Evolutionary conservation across 2,797 vertebrate species (phyloP), one percentile per base, ranked within the genome.

Genomic region (Odontamblyopus lacepedii): DNA sequence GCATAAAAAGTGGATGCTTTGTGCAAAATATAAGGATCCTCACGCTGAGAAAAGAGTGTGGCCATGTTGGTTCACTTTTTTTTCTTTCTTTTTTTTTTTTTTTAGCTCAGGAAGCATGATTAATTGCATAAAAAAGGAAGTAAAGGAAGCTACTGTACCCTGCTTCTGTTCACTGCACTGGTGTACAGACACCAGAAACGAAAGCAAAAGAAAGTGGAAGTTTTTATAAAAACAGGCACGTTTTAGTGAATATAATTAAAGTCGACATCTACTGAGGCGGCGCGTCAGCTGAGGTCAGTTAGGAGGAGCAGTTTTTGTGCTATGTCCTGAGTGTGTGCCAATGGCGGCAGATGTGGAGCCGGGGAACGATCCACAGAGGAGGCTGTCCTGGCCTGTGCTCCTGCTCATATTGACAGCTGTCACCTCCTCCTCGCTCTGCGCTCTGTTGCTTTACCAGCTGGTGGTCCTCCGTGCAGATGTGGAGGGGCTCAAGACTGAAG

Each of bases 401-500:
- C 80, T 94, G 73, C 89, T 94, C 85, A 93, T 91, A 7, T 79
- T 97, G 32, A 92, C 93, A 41, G 92, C 93, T 11, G 83, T 98
- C 87, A 90, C 95, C 87, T 94, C 95, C 60, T 94, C 95, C 82
- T 95, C 93, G 61, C 90, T 97, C 69, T 95, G 95, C 65, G 94
- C 91, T 75, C 72, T 95, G 77, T 95, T 95, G 55, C 82, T 98
- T 70, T 95, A 95, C 88, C 93, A 95, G 27, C 91, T 96, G 80
- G 77, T 94, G 84, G 88, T 84, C 32, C 91, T 99, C 80, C 94
- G 95, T 89, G 93, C 94, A 1, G 96, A 98, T 86, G 92, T 98
- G 69, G 93, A 93, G 73, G 89, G 80, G 32, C 92, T 99, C 77
- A 94, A 88, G 71, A 92, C 81, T 0, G 92, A 97, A 74, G 77